These are phyloP conservation scores for Tyria jacobaeae DNA, from an alignment of 2,888 invertebrate genomes.

Conservation along the genomic window DNA sequence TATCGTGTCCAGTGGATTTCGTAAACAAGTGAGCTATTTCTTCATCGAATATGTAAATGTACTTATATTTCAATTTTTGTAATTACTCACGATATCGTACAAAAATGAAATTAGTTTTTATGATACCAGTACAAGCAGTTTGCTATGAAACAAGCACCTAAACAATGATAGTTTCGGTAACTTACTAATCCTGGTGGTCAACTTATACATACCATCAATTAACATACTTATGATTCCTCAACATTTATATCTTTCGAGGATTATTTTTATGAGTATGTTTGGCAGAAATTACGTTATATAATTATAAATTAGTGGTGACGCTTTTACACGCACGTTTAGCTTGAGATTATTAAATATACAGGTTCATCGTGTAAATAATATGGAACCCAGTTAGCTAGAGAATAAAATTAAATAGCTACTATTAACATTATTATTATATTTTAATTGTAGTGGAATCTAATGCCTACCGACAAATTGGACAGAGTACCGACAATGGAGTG, in stretches of 20 bases:
- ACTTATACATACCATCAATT: background rate
- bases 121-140: background rate
- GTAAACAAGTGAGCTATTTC: conserved; percentile 42
- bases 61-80: no score
- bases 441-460: conserved; percentile 69
- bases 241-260: no score
- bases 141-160: background rate
- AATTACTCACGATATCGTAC: no score
- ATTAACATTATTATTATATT: background rate
- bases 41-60: conserved; percentile 21
- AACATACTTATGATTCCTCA: no score
- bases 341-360: no score
- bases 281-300: no score
- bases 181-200: background rate
- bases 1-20: conserved; percentile 36
- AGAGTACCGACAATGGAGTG: conserved; percentile 66
- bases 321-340: no score
- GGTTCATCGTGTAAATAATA: no score
- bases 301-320: no score
- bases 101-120: background rate
- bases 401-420: no score
- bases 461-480: conserved; percentile 71
- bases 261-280: no score
- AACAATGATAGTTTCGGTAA: background rate
- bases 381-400: no score